Percentiles rank a stretch among this genome's conserved stretches.
These are phyloP conservation scores for Psophia crepitans DNA, from an alignment of 2,113 vertebrate genomes.

Conservation along the genomic window DNA sequence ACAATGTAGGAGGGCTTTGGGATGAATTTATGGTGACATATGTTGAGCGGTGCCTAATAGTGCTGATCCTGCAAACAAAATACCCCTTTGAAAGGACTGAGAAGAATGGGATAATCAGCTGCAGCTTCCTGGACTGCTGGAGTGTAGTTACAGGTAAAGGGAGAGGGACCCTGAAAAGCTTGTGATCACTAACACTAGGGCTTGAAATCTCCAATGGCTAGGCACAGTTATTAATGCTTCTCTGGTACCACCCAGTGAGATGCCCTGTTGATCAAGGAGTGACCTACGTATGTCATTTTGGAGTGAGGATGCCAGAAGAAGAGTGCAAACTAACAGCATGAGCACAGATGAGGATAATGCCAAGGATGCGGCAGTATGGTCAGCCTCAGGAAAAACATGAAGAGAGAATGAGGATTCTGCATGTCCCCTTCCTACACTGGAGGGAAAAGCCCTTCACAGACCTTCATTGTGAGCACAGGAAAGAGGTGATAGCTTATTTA, in stretches of 20 bases:
- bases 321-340: not conserved
- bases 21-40: not conserved
- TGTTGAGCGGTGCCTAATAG: not conserved
- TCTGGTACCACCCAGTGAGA: not conserved
- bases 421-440: not conserved
- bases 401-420: not conserved
- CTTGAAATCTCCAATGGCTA: not conserved
- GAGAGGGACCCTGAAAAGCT: not conserved
- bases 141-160: not conserved
- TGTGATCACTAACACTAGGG: not conserved
- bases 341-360: rapidly evolving
- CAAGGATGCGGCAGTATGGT: not conserved
- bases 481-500: not conserved
- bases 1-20: not conserved
- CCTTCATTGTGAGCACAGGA: not conserved
- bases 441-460: not conserved
- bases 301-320: not conserved
- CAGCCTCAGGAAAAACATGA: not conserved
- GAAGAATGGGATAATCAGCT: not conserved
- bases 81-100: not conserved
- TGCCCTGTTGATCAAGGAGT: not conserved
- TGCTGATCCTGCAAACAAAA: not conserved
- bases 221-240: not conserved
- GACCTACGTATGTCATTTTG: not conserved
- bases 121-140: not conserved